Evolutionary conservation across 2,113 vertebrate species (phyloP).

Genomic region (Podarcis raffonei): DNA sequence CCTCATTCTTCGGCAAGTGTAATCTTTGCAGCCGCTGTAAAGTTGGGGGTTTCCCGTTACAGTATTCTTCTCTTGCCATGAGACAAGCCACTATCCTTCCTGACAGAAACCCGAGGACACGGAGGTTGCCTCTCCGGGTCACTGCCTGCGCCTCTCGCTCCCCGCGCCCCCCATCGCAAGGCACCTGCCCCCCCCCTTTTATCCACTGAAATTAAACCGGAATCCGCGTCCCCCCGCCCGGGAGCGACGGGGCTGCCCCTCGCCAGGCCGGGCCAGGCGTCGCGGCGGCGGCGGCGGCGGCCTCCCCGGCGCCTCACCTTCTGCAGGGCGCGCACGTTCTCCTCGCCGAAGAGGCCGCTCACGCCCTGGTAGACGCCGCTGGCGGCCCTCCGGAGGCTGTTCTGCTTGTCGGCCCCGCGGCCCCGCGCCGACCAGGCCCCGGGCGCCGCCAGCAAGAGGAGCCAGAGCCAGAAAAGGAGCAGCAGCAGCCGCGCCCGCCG

Average conservation of each 20-base stretch:
- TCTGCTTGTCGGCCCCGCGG: conserved; percentile 21
- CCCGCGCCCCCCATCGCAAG: background rate
- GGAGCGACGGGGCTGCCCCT: too few species aligned
- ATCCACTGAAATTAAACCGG: too few species aligned
- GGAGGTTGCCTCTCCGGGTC: background rate
- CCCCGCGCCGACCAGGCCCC: background rate
- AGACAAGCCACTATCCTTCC: too few species aligned
- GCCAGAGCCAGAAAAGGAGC: background rate
- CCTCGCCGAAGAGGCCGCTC: conserved; percentile 33
- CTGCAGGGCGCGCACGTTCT: conserved; percentile 34
- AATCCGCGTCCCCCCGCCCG: too few species aligned
- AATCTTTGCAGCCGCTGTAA: too few species aligned
- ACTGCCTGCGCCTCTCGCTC: background rate
- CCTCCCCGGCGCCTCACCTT: background rate
- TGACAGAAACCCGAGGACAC: too few species aligned
- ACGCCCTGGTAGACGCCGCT: conserved; percentile 21
- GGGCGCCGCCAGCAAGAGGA: fast-evolving
- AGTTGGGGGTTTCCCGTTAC: too few species aligned
- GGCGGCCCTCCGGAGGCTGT: conserved; percentile 30
- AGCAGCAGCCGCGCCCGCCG: background rate
- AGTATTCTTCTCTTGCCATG: too few species aligned
- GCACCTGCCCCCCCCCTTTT: too few species aligned
- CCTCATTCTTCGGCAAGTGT: too few species aligned
- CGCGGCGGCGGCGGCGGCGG: too few species aligned
- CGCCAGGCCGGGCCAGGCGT: too few species aligned